These are phyloP conservation scores for Coendou prehensilis DNA, from an alignment of 2,797 vertebrate genomes.

Conservation along the genomic window DNA sequence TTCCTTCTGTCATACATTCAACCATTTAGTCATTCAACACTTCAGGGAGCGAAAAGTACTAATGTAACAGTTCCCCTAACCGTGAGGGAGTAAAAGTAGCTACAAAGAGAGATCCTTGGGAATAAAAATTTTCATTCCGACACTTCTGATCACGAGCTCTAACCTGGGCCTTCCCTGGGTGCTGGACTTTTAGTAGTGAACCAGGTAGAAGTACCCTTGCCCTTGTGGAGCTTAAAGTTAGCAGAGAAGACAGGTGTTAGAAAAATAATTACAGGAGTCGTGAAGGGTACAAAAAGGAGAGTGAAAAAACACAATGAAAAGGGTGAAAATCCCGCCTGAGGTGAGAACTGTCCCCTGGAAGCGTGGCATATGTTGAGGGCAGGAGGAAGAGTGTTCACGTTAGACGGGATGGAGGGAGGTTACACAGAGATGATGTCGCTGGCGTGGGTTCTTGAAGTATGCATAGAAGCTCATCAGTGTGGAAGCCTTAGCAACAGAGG, in stretches of 20 bases:
- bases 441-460: background rate
- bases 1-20: background rate
- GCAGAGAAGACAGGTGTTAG: background rate
- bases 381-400: background rate
- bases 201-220: background rate
- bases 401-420: background rate
- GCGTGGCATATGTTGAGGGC: background rate
- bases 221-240: background rate
- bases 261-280: background rate
- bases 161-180: background rate
- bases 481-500: background rate
- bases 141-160: background rate
- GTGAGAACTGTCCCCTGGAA: background rate
- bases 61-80: background rate
- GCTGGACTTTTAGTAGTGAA: background rate
- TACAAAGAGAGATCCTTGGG: background rate
- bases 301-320: fast-evolving
- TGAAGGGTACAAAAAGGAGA: background rate
- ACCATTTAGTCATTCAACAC: background rate
- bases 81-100: background rate
- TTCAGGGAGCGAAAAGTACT: background rate
- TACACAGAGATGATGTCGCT: background rate
- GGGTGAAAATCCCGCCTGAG: background rate
- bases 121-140: background rate
- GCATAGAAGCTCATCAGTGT: background rate